Base-by-base conservation (phyloP, 2,113 vertebrate species). In the Seriola dumerili region DNA sequence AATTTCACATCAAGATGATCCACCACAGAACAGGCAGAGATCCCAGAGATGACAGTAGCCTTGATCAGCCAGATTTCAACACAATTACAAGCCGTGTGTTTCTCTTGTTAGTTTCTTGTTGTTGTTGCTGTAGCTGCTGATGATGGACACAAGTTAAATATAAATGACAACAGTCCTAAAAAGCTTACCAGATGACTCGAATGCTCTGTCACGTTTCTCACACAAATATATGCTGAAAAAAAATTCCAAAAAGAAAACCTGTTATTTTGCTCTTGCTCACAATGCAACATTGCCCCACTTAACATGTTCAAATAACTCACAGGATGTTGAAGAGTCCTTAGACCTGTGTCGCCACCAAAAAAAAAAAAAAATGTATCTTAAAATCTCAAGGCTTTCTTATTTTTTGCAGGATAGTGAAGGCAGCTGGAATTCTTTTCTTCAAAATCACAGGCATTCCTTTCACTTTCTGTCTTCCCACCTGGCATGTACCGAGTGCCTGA, bases 301-400 rank as follows among this genome's bases (percentile, higher is more conserved):
- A 42, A 61, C 23, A n/a, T 13, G 71, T 46, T 48, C 1, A 63
- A 63, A 25, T 68, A 46, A 10, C 13, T 54, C 25, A 3, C 23
- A 54, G 12, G 19, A 68, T 46, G 19, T 58, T 63, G 58, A 71
- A 55, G 44, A 66, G 61, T 48, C 13, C 34, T 81, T 8, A 38
- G 17, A 70, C 34, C n/a, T 78, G 8, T 14, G 58, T 36, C 12
- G 14, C 32, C 29, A 36, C 52, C 7, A 36, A 36, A 72, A 3
- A 44, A 25, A 3, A 36, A 61, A 44, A 65, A 59, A 78, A 4
- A 50, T 36, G 8, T 5, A 13, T 19, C 44, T 52, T n/a, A n/a
- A 61, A 64, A 70, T 38, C 11, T 58, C 40, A 83, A 83, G 66
- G 71, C 13, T 75, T 44, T 62, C 46, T 46, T 61, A 5, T 74